Evolutionary conservation across 2,888 invertebrate species (phyloP).

Genomic region (Heliconius aoede): DNA sequence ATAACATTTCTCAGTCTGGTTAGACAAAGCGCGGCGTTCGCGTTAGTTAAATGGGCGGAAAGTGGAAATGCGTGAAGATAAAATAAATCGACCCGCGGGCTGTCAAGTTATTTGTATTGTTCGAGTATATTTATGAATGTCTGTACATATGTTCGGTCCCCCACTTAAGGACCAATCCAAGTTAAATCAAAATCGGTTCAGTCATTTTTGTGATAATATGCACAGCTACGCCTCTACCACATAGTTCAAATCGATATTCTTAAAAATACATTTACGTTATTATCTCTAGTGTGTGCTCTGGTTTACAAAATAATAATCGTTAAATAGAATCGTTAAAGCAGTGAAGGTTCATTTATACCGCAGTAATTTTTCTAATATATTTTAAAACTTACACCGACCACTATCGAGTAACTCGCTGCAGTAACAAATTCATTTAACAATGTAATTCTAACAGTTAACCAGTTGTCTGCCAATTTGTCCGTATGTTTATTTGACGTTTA

Average conservation of each 20-base stretch:
- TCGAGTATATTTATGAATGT: background rate
- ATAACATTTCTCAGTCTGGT: conserved; percentile 1
- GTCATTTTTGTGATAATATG: too few relatives aligned
- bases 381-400: background rate
- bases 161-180: too few relatives aligned
- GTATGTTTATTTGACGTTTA: conserved; percentile 50
- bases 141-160: background rate
- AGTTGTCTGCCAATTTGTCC: conserved; percentile 50
- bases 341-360: background rate
- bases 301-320: background rate
- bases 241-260: too few relatives aligned
- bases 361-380: background rate
- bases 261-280: too few relatives aligned
- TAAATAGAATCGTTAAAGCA: background rate
- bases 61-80: conserved; percentile 1
- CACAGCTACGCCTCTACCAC: too few relatives aligned
- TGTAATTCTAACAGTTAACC: conserved; percentile 49
- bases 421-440: conserved; percentile 42
- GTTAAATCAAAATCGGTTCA: too few relatives aligned
- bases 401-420: conserved; percentile 10
- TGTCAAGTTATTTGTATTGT: background rate
- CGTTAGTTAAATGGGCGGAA: conserved; percentile 18
- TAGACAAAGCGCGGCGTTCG: background rate
- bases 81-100: conserved; percentile 1
- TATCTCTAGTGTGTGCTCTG: background rate